Base-by-base conservation (phyloP, 2,797 vertebrate species). In the Enteromius fasciolatus region DNA sequence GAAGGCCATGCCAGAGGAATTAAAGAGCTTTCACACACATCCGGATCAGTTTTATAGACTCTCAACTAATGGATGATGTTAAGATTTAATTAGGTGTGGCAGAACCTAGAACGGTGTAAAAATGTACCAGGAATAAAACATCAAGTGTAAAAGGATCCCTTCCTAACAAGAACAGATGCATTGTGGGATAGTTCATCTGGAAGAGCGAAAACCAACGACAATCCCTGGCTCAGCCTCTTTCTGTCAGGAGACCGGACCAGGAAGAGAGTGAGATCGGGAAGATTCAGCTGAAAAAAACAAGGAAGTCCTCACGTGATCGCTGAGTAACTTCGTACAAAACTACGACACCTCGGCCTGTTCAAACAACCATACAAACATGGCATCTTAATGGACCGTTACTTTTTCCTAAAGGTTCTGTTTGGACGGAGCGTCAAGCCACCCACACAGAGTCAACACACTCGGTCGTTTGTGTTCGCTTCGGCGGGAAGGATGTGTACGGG, bases 21-120 rank as follows among this genome's bases (percentile, higher is more conserved):
- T 66, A 81, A 82, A 87, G 72, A 66, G 82, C 75, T 87, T 87
- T 87, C 81, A 72, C 72, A 84, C 64, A 67, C 76, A 84, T 63
- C 36, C 36, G 14, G 63, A 46, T 31, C 59, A 15, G 44, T 81
- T 81, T 81, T 81, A 81, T 81, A 41, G 80, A 81, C 80, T 81
- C 57, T 66, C 44, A 39, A 66, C 80, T 81, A 81, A 81, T 74
- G 69, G 70, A 81, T 52, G 80, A 74, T 54, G 70, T 64, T 81
- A 75, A 74, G 70, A 81, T 81, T 81, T 81, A 81, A 81, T 81
- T 81, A 81, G 59, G 59, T 46, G 80, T 81, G 59, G 73, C 57
- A 39, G 79, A 81, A 74, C 69, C 31, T 28, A 33, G 78, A 80
- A 31, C 31, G 17, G 59, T 75, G 61, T 81, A 64, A 74, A 73